Evolutionary conservation across 2,797 vertebrate genomes (phyloP).

Genomic region (Clamator glandarius): DNA sequence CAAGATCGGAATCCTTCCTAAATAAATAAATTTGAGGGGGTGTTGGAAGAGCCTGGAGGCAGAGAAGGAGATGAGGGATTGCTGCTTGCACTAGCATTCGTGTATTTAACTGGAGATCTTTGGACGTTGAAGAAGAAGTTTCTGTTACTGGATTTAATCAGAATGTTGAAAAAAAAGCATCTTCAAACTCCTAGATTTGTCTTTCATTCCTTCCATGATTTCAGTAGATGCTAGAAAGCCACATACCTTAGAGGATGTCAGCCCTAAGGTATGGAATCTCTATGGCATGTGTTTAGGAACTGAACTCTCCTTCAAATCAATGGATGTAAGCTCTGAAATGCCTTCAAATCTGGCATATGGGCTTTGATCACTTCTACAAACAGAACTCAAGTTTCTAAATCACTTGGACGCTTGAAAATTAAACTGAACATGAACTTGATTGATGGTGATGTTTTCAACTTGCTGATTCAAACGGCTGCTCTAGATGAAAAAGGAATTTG

Average conservation of each 20-base stretch:
- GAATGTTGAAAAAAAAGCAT: background rate
- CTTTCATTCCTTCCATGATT: background rate
- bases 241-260: background rate
- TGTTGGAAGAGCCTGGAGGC: background rate
- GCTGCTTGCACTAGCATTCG: background rate
- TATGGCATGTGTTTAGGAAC: background rate
- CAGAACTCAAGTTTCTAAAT: background rate
- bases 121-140: background rate
- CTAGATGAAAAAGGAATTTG: background rate
- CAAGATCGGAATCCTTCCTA: no score
- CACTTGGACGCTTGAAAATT: background rate
- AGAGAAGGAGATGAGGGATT: background rate
- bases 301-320: background rate
- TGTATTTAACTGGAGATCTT: background rate
- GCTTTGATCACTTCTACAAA: slow-evolving; percentile 6
- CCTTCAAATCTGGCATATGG: background rate
- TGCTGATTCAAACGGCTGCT: background rate
- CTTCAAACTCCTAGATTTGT: background rate
- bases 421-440: background rate
- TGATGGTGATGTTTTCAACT: background rate
- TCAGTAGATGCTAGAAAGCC: background rate
- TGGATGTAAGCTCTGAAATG: background rate
- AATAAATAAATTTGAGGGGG: no score
- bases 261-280: background rate
- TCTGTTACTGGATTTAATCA: background rate